phyloP scores from a whole-genome alignment of 2,888 invertebrate genomes.

The Ichneumon xanthorius region DNA sequence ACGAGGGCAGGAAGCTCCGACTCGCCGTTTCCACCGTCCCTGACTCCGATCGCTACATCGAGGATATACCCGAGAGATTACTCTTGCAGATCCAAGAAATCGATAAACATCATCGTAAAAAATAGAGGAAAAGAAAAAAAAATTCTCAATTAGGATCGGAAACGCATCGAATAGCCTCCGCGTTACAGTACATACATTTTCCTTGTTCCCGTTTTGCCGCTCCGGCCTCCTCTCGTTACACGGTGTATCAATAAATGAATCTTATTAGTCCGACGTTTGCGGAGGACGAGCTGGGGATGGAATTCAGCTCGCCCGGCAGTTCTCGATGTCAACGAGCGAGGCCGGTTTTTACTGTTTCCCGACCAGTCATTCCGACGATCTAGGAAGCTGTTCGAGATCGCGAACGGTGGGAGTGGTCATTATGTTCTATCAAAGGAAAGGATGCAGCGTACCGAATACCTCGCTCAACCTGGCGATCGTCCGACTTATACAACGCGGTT shows the following conservation, averaged over 20 bases:
- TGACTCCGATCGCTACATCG: conserved; percentile 11
- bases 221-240: neutral
- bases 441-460: conserved; percentile 52
- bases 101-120: neutral
- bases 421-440: conserved; percentile 60
- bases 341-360: conserved; percentile 60
- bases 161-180: conserved; percentile 1
- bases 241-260: conserved; percentile 35
- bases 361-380: conserved; percentile 58
- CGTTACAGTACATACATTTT: conserved; percentile 6
- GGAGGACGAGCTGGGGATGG: conserved; percentile 5
- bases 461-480: conserved; percentile 51
- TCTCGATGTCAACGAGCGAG: conserved; percentile 51
- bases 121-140: neutral
- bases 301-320: conserved; percentile 23
- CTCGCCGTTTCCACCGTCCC: conserved; percentile 18
- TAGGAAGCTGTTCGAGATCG: conserved; percentile 46
- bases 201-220: conserved; percentile 9
- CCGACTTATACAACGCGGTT: conserved; percentile 33
- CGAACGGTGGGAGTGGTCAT: conserved; percentile 55
- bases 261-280: conserved; percentile 40
- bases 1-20: conserved; percentile 5
- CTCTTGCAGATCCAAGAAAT: neutral
- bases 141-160: conserved; percentile 18
- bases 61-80: neutral